Evolutionary conservation across 2,888 invertebrate species (phyloP).

Genomic region (Tuberolachnus salignus): DNA sequence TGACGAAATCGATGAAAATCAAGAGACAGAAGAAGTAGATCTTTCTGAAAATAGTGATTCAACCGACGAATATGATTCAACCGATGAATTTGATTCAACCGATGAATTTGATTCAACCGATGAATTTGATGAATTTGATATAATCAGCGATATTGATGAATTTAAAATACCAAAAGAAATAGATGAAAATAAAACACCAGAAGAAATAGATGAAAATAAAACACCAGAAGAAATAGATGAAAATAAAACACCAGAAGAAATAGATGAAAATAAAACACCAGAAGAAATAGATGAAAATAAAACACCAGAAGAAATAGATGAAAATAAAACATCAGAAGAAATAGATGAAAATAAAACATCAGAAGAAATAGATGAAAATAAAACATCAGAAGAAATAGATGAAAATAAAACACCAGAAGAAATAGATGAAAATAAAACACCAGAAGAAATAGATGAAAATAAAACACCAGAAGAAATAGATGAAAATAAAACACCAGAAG

Average conservation of each 20-base stretch:
- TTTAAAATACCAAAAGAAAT: neutral
- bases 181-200: neutral
- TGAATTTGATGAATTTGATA: neutral
- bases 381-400: neutral
- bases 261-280: neutral
- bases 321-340: neutral
- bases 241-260: too few relatives aligned
- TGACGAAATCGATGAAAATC: neutral
- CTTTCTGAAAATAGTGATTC: too few relatives aligned
- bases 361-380: neutral
- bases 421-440: too few relatives aligned
- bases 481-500: too few relatives aligned
- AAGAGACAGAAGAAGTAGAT: neutral
- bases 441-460: too few relatives aligned
- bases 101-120: neutral
- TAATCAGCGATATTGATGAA: neutral
- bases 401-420: too few relatives aligned
- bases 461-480: too few relatives aligned
- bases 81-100: neutral
- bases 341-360: neutral
- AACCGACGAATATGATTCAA: neutral
- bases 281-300: neutral
- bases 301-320: neutral
- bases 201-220: neutral
- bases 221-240: too few relatives aligned